Evolutionary conservation across 2,888 invertebrate species (phyloP), one percentile per base, ranked within the genome.

Genomic region (Mantis religiosa): DNA sequence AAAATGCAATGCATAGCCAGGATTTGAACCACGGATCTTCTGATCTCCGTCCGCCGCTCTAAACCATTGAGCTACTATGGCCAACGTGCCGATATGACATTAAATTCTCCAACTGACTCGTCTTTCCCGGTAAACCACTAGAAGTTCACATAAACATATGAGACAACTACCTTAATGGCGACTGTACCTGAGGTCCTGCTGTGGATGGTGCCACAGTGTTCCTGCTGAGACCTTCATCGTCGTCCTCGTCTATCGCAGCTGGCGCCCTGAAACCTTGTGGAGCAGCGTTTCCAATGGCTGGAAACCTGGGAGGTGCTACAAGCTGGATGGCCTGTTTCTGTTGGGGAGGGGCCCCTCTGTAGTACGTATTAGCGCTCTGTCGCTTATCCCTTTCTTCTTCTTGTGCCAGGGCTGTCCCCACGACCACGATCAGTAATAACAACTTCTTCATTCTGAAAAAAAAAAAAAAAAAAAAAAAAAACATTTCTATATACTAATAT

Each of bases 181-280:
- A 2, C 1, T 20, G 54, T 25, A 71, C 54, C 54, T 71, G 54
- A 6, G 28, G 28, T 8, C 87, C 71, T 9, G 41, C 86, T 14
- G 90, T 28, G 15, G 89, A 85, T 12, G 90, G 90, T 28, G 90
- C 87, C 88, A 90, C 90, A 25, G 85, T 83, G 87, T 90, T 90
- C 27, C 89, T 85, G 47, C 28, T 87, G 25, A 90, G 87, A 25
- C 91, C 91, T 27, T 92, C 91, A 34, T 92, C 91, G 9, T 91
- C 91, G 8, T 91, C 90, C 54, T 91, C 91, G 34, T 91, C 91
- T 20, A 91, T 91, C 12, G 91, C 90, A 7, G 91, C 90, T 9
- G 91, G 89, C 84, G 91, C 89, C 84, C 92, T 91, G 91, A 92
- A 92, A 20, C 91, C 91, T 84, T 92, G 92, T 9, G 92, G 92